These are phyloP conservation scores for Euplagia quadripunctaria DNA, from an alignment of 2,888 invertebrate species.

Conservation along the genomic window DNA sequence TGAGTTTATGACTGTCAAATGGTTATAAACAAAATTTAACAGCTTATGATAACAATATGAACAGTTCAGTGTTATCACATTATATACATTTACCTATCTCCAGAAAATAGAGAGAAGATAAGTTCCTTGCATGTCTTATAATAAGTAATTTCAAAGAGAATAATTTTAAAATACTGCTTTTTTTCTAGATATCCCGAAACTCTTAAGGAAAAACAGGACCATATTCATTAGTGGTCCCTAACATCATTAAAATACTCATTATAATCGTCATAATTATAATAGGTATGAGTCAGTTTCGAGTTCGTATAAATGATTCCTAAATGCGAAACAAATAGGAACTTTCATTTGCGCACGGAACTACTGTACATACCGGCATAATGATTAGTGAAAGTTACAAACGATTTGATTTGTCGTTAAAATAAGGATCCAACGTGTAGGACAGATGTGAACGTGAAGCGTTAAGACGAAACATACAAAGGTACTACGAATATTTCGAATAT, in stretches of 20 bases:
- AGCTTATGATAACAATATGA: slow-evolving; percentile 15
- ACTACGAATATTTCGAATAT: slow-evolving; percentile 36
- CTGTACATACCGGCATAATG: slow-evolving; percentile 74
- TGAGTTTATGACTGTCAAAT: background rate
- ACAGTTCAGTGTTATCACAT: slow-evolving; percentile 19
- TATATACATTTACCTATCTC: slow-evolving; percentile 13
- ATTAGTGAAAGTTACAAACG: slow-evolving; percentile 75
- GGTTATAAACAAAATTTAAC: slow-evolving; percentile 10
- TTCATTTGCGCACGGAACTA: slow-evolving; percentile 77
- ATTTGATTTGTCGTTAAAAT: slow-evolving; percentile 31
- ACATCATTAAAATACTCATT: slow-evolving; percentile 34
- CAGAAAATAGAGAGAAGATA: slow-evolving; percentile 6
- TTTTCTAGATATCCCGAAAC: background rate
- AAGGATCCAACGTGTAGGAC: slow-evolving; percentile 30
- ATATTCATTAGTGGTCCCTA: background rate
- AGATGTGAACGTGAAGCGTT: slow-evolving; percentile 20
- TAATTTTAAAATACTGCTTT: background rate
- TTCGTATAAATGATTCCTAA: slow-evolving; percentile 58
- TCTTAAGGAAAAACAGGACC: slow-evolving; percentile 3
- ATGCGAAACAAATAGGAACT: slow-evolving; percentile 68
- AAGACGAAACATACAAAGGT: slow-evolving; percentile 34
- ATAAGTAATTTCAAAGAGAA: background rate
- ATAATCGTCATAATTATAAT: slow-evolving; percentile 41
- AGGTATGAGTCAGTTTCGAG: slow-evolving; percentile 35
- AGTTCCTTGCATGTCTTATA: slow-evolving; percentile 3